phyloP scores from a whole-genome alignment of 2,113 vertebrate genomes.

The Puffinus mauretanicus region DNA sequence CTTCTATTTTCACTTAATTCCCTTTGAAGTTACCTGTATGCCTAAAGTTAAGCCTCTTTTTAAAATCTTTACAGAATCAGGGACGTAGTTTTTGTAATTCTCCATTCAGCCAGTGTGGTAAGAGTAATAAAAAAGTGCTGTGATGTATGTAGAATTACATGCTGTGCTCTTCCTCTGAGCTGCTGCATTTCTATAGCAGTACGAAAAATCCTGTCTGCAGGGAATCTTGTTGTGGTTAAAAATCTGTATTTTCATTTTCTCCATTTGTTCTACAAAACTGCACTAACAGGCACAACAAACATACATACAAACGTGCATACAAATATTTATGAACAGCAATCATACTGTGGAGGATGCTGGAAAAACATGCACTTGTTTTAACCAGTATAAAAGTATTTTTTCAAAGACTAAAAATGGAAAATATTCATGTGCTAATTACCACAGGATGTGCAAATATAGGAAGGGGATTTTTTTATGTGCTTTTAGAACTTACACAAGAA shows the following conservation, averaged over 20 bases:
- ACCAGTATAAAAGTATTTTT: background rate
- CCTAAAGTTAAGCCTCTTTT: constrained; percentile 54
- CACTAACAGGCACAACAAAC: constrained; percentile 32
- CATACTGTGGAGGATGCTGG: background rate
- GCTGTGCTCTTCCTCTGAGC: constrained; percentile 30
- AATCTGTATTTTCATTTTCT: constrained; percentile 40
- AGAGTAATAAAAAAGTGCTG: constrained; percentile 26
- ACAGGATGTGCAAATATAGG: background rate
- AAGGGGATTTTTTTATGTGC: background rate
- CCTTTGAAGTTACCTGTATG: constrained; percentile 56
- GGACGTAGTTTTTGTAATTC: constrained; percentile 32
- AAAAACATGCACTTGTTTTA: background rate
- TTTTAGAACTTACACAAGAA: background rate
- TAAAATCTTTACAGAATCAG: constrained; percentile 32
- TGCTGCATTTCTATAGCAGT: constrained; percentile 7
- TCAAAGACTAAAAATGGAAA: background rate
- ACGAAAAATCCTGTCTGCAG: constrained; percentile 40
- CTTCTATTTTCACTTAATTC: constrained; percentile 30
- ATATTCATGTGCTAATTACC: background rate
- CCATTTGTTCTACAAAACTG: constrained; percentile 45
- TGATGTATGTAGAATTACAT: constrained; percentile 47
- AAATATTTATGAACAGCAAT: background rate
- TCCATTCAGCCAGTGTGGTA: constrained; percentile 38
- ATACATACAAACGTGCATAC: background rate
- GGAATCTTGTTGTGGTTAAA: constrained; percentile 48